Evolutionary conservation across 2,113 vertebrate species (phyloP).

Genomic region (Irena cyanogastra): DNA sequence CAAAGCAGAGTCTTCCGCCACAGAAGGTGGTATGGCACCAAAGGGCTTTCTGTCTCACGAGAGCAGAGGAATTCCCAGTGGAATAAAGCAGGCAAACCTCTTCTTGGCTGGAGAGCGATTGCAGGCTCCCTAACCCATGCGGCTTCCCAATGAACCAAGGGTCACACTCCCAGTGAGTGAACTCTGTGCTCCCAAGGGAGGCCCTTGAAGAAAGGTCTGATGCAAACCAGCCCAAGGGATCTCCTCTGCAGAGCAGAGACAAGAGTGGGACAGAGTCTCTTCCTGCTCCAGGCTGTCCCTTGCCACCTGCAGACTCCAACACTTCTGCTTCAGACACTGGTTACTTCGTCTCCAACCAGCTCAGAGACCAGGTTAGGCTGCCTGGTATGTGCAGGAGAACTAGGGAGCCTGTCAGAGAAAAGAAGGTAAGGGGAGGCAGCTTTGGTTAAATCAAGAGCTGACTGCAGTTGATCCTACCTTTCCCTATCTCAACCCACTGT

Average conservation of each 20-base stretch:
- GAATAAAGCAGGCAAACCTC: neutral
- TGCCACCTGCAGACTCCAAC: neutral
- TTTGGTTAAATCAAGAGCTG: neutral
- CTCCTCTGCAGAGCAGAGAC: neutral
- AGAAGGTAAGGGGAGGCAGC: neutral
- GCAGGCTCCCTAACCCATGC: neutral
- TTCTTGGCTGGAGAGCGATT: neutral
- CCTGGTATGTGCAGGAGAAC: neutral
- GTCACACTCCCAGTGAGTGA: neutral
- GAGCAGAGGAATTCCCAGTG: neutral
- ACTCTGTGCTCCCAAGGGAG: neutral
- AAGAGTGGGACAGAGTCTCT: neutral
- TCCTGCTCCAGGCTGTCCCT: neutral
- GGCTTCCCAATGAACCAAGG: neutral
- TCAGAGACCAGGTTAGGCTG: neutral
- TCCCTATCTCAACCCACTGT: neutral
- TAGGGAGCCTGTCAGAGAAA: neutral
- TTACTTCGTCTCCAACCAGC: neutral
- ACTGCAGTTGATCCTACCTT: neutral
- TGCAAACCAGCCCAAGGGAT: neutral
- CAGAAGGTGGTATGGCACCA: neutral
- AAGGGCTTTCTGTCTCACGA: neutral
- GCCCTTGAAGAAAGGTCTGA: neutral
- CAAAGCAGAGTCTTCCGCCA: neutral
- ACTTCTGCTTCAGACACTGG: accelerated